Evolutionary conservation across 2,888 invertebrate species (phyloP).

Genomic region (Drosophila quinaria): DNA sequence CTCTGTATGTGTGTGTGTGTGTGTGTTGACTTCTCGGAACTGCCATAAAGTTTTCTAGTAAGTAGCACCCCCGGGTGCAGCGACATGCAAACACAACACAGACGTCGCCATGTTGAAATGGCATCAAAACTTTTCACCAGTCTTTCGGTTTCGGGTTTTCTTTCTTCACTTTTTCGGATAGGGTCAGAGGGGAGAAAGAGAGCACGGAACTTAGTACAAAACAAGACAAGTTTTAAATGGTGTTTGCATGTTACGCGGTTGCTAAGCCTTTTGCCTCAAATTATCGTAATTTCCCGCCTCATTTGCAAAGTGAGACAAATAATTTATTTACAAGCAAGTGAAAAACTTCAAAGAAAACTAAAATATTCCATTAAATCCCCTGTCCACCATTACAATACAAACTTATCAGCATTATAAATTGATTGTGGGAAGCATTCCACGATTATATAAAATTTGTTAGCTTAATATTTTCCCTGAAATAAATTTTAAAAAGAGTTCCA

Average conservation of each 20-base stretch:
- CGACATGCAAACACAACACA: conserved; percentile 60
- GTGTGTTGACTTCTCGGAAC: conserved; percentile 62
- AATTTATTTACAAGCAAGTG: conserved; percentile 13
- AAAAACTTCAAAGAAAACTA: background rate
- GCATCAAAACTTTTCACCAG: conserved; percentile 66
- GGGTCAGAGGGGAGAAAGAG: background rate
- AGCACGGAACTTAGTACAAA: background rate
- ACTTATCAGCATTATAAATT: background rate
- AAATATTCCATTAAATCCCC: background rate
- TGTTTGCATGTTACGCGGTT: conserved; percentile 80
- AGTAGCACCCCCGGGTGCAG: conserved; percentile 72
- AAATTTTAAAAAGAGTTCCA: too few species aligned
- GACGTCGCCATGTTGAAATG: conserved; percentile 70
- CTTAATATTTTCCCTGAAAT: too few species aligned
- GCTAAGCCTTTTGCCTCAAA: conserved; percentile 34
- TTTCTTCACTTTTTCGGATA: conserved; percentile 14
- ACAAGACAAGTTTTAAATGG: conserved; percentile 78
- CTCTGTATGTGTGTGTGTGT: conserved; percentile 15
- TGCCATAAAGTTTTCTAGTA: conserved; percentile 71
- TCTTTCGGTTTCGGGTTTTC: conserved; percentile 20
- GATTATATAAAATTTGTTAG: too few species aligned
- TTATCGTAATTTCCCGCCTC: conserved; percentile 61
- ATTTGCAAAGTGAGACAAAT: conserved; percentile 37
- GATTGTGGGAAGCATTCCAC: background rate
- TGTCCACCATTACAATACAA: background rate